Base-by-base conservation (phyloP, 2,888 invertebrate species). In the Corbicula japonica region DNA sequence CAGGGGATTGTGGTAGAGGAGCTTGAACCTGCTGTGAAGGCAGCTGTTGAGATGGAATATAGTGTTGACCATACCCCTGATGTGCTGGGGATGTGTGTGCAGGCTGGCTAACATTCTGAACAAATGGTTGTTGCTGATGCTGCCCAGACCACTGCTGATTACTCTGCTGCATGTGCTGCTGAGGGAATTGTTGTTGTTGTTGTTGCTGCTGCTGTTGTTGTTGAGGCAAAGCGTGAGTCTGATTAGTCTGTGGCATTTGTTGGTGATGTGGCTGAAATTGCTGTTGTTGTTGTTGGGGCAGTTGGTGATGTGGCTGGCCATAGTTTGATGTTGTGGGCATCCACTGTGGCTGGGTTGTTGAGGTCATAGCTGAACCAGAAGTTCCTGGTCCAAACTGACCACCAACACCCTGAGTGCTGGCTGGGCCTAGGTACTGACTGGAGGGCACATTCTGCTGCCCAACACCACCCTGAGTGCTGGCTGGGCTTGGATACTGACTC, bases 211-310 rank as follows among this genome's bases (percentile, higher is more conserved):
- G 68, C 6, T 71, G 75, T 18, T 70, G 72, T 34, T 71, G 77
- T n/a, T 60, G 60, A 10, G 44, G 26, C 0, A 54, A n/a, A 34
- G 72, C 54, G 2, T 23, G 58, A 21, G 41, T 23, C 41, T 23
- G 23, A 18, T 72, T 41, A 12, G 41, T n/a, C 12, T 76, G 56
- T 28, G 48, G 52, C 44, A 66, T 78, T 48, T 66, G 79, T 48
- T 70, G 87, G 58, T 70, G 83, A 71, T 46, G 79, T 70, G 69
- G 83, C 66, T 62, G 95, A 41, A 80, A 88, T 80, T 60, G 89
- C 30, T 78, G 85, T 23, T 68, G 78, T 23, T 58, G 66, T 63
- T 73, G 76, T 21, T 35, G 28, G 38, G 50, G 72, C 28, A 50
- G 46, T 38, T 35, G 65, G 28, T 68, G 74, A 18, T 61, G 68